Evolutionary conservation across 1,140 invertebrate genomes (phyloP).

Genomic region (Diplogasteroides magnus): DNA sequence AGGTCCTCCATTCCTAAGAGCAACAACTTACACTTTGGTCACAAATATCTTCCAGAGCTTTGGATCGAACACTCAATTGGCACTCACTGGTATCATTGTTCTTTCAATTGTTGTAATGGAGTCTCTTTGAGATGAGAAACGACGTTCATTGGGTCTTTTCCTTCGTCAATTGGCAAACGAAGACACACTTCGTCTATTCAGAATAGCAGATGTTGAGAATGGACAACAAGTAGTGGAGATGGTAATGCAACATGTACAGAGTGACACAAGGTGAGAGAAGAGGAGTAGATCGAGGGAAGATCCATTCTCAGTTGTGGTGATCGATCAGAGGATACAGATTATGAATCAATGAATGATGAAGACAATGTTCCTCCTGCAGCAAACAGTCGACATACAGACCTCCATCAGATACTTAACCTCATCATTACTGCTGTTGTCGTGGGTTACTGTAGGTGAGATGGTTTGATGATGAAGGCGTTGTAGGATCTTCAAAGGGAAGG

Average conservation of each 20-base stretch:
- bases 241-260: conserved; percentile 8
- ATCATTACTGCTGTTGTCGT: conserved; percentile 21
- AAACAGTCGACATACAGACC: conserved; percentile 14
- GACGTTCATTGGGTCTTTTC: conserved; percentile 24
- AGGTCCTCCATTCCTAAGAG: conserved; percentile 18
- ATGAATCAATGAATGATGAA: not conserved
- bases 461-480: not conserved
- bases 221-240: conserved; percentile 20
- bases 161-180: conserved; percentile 26
- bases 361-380: not conserved
- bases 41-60: conserved; percentile 29
- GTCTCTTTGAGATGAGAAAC: conserved; percentile 14
- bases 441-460: not conserved
- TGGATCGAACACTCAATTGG: conserved; percentile 15
- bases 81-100: conserved; percentile 19
- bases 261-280: not conserved
- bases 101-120: not conserved
- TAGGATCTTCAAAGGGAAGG: not conserved
- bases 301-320: not conserved
- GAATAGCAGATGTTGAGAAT: conserved; percentile 12
- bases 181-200: conserved; percentile 23
- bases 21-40: conserved; percentile 17
- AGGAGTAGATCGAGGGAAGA: no score
- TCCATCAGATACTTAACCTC: conserved; percentile 19
- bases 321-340: not conserved